Conservation (phyloP, 2,888 invertebrate species). For the Heliconius hortense region DNA sequence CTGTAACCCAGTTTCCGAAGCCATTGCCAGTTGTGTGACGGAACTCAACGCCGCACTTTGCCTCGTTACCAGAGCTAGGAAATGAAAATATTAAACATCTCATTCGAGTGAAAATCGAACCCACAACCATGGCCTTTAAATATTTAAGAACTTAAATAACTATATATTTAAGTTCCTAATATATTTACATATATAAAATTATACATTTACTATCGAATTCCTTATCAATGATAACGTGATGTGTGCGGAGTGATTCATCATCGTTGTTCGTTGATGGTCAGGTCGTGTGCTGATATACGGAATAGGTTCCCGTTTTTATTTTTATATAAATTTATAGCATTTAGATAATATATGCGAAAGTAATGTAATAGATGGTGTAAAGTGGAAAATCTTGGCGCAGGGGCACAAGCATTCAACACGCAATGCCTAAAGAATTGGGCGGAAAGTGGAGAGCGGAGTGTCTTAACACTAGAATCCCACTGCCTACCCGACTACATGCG, state of each 20-base stretch:
- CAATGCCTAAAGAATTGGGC: too few relatives aligned
- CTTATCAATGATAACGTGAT: slow-evolving; percentile 24
- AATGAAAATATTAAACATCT: not conserved
- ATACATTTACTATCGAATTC: slow-evolving; percentile 1
- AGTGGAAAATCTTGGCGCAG: too few relatives aligned
- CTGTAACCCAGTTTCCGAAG: not conserved
- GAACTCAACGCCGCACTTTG: not conserved
- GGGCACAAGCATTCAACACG: too few relatives aligned
- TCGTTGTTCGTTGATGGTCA: not conserved
- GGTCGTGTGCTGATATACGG: not conserved
- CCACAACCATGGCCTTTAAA: not conserved
- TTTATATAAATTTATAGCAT: too few relatives aligned
- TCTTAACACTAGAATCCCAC: too few relatives aligned
- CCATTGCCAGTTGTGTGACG: not conserved
- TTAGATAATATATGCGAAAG: too few relatives aligned
- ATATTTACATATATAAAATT: not conserved
- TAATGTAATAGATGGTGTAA: too few relatives aligned
- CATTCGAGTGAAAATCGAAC: not conserved
- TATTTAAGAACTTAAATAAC: not conserved
- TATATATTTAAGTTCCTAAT: not conserved
- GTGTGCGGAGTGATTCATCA: slow-evolving; percentile 9
- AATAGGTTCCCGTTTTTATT: not conserved
- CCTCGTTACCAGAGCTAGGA: not conserved
- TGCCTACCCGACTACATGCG: too few relatives aligned
- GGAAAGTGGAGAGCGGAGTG: too few relatives aligned